Base-by-base conservation (phyloP, 2,113 vertebrate genomes). In the Climacteris rufus region DNA sequence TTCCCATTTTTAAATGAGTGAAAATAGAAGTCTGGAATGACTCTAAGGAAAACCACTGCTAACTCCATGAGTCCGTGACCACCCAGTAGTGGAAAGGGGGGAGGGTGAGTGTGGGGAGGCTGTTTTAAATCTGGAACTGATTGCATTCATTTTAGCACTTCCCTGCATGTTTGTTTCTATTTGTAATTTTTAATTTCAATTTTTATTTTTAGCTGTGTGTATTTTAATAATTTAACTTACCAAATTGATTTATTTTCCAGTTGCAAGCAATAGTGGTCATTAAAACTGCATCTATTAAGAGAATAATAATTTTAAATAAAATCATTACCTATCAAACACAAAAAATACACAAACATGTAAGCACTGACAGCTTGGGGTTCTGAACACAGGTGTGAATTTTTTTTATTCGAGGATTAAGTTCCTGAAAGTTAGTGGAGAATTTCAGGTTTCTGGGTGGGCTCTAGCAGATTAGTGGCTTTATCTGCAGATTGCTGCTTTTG, bases 11-110 rank as follows among this genome's bases (percentile, higher is more conserved):
- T 53, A 95, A 95, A 72, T 85, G 82, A 96, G 89, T 94, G 88
- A 94, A 95, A 95, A 95, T 76, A 95, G 75, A 93, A 95, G 47
- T 30, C 94, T 93, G 94, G 74, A 93, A 79, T 87, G 56, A 69
- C 87, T 97, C 39, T 92, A 69, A 89, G 86, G 65, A 93, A 93
- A 94, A 88, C 71, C 80, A 66, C 77, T 37, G 27, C 39, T 47
- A 95, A 93, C 63, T 91, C 76, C 64, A 69, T 69, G 84, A 85
- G 54, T 78, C 74, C 0, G 2, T 94, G 95, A 95, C 95, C 93
- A 96, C 94, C 93, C 93, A 97, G 94, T 71, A 94, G 91, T 92
- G 83, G 72, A 63, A 83, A 90, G 15, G 63, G 52, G 37, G 24
- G 12, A 30, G 33, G 33, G 90, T 33, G 66, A 59, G 19, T 14